phyloP scores from a whole-genome alignment of 2,888 invertebrate genomes.

The Tipula vernalis region DNA sequence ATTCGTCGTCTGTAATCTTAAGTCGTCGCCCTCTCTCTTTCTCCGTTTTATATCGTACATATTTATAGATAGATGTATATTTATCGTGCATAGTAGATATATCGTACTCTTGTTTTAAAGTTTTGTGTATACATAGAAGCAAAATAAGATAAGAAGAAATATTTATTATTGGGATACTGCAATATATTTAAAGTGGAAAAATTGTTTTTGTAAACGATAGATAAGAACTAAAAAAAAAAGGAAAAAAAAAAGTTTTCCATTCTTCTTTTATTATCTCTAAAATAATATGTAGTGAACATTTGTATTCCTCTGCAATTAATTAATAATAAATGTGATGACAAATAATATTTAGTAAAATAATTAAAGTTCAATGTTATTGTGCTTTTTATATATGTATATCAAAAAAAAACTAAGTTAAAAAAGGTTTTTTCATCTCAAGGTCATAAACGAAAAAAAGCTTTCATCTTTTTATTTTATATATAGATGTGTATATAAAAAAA shows the following conservation, averaged over 20 bases:
- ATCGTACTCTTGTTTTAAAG: not conserved
- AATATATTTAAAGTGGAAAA: not conserved
- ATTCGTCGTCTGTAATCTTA: conserved; percentile 8
- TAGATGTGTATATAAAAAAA: not conserved
- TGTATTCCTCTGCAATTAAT: not conserved
- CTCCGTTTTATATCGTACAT: not conserved
- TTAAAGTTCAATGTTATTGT: not conserved
- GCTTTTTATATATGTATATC: not conserved
- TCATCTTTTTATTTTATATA: not conserved
- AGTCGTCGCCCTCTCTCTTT: not conserved
- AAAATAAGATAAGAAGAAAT: not conserved
- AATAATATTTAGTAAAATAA: not conserved
- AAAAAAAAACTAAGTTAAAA: not conserved
- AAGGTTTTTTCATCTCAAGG: not conserved
- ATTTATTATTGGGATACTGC: not conserved
- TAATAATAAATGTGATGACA: not conserved
- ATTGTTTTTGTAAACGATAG: not conserved
- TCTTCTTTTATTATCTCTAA: not conserved
- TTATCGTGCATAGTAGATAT: not conserved
- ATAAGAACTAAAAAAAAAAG: not conserved
- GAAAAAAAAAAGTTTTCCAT: not conserved
- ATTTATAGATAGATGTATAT: not conserved
- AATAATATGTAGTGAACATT: not conserved
- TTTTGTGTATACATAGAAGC: not conserved
- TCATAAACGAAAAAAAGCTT: not conserved